Percentiles rank a stretch among this genome's conserved stretches.
These are phyloP conservation scores for Malurus melanocephalus DNA, from an alignment of 2,113 vertebrate species.

Conservation along the genomic window DNA sequence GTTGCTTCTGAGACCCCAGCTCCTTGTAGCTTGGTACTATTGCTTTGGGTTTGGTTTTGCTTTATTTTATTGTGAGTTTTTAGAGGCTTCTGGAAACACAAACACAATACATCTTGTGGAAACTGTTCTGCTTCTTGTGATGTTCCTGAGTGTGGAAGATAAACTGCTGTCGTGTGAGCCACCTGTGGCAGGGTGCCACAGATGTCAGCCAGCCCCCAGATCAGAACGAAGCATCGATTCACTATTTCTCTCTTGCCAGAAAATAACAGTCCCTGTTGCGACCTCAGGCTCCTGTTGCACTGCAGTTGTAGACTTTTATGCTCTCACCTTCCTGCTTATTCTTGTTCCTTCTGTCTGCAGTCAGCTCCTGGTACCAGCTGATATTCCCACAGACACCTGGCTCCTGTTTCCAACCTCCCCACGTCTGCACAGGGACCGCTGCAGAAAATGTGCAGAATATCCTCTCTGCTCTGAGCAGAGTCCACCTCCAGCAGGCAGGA, in stretches of 20 bases:
- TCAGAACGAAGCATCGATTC: not conserved
- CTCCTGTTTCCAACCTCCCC: not conserved
- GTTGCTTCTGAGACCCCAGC: not conserved
- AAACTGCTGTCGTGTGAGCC: not conserved
- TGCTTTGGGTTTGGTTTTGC: not conserved
- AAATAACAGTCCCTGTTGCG: not conserved
- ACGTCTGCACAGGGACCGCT: rapidly evolving
- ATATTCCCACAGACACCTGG: not conserved
- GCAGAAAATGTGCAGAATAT: not conserved
- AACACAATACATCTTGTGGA: not conserved
- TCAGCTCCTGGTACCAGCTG: not conserved
- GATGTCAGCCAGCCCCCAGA: not conserved
- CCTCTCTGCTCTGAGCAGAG: not conserved
- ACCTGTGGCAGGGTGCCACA: not conserved
- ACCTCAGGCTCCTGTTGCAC: not conserved
- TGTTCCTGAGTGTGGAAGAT: not conserved
- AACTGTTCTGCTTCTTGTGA: not conserved
- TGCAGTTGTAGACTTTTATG: not conserved
- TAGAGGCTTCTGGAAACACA: not conserved
- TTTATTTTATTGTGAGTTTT: not conserved
- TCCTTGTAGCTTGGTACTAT: rapidly evolving
- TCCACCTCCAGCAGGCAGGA: not conserved
- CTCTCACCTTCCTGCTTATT: not conserved
- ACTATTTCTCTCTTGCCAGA: not conserved
- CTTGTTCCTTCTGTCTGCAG: not conserved